Base-by-base conservation (phyloP, 2,888 invertebrate species). In the Eupsilia transversa region DNA sequence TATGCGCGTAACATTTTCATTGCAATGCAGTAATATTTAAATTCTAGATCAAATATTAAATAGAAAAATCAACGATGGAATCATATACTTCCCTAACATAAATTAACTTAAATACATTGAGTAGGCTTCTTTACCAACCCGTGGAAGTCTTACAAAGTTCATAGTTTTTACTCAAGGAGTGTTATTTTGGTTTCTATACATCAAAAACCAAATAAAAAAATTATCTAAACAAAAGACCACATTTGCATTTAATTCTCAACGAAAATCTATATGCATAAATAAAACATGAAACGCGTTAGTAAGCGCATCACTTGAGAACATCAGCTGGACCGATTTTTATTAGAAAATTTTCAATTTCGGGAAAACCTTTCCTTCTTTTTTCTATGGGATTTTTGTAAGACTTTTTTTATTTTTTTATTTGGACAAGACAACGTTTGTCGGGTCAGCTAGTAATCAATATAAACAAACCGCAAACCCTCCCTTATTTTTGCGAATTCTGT, bases 401-500 rank as follows among this genome's bases (percentile, higher is more conserved):
- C 30, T 2, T 2, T 20, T 20, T 61, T 43, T 41, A 43, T 2
- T 2, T 20, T 20, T 61, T 43, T 41, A 38, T 3, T 41, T 23
- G 1, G 2, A 14, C 7, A 30, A 23, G 4, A 30, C 4, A 30
- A 30, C 7, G 7, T 43, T 7, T 14, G 2, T 30, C 14, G 4
- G 30, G 7, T 46, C 30, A n/a, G n/a, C 5, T 49, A 17, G n/a
- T 35, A 35, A 82, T 76, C 46, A 64, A 64, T 82, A 68, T 20
- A 41, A 52, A 23, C 20, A 10, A 64, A 46, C 17, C 57, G 6
- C 7, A 54, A 52, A 84, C 57, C 73, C 77, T 86, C 89, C 88
- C 80, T 52, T 57, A 61, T 57, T 46, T 0, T 46, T 74, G 82
- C 80, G 72, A 87, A 87, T 77, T 80, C 75, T 61, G 70, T 71